Conservation (phyloP, 2,797 vertebrate genomes). For the Leucoraja ocellata region DNA sequence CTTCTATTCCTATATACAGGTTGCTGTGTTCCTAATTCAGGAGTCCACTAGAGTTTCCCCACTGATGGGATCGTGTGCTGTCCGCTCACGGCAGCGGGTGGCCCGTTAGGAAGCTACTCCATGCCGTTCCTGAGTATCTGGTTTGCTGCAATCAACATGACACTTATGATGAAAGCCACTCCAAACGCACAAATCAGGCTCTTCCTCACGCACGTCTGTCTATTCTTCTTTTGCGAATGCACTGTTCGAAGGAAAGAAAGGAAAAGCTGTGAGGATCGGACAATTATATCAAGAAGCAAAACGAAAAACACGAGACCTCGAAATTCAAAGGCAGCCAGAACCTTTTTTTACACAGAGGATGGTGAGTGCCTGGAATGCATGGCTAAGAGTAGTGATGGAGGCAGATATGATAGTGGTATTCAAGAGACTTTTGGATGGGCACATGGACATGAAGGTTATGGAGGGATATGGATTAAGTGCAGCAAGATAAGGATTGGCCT, state of each 20-base stretch:
- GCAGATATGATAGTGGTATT: no score
- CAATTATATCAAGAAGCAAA: neutral
- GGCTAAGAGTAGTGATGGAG: no score
- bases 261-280: neutral
- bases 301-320: no score
- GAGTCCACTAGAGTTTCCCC: conserved; percentile 54
- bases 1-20: conserved; percentile 45
- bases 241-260: conserved; percentile 49
- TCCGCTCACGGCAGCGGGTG: conserved; percentile 68
- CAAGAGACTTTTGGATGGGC: no score
- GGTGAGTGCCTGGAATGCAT: no score
- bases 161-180: conserved; percentile 99
- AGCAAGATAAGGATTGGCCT: no score
- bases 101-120: conserved; percentile 70
- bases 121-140: conserved; percentile 98
- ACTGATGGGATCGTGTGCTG: conserved; percentile 75
- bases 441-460: no score
- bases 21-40: conserved; percentile 20
- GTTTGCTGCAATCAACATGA: conserved; percentile 98
- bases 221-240: conserved; percentile 81
- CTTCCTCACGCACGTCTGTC: conserved; percentile 86
- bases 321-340: no score
- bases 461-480: no score
- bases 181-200: conserved; percentile 98
- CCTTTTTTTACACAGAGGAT: no score